Base-by-base conservation (phyloP, 2,888 invertebrate species). In the Tenthredo distinguenda region DNA sequence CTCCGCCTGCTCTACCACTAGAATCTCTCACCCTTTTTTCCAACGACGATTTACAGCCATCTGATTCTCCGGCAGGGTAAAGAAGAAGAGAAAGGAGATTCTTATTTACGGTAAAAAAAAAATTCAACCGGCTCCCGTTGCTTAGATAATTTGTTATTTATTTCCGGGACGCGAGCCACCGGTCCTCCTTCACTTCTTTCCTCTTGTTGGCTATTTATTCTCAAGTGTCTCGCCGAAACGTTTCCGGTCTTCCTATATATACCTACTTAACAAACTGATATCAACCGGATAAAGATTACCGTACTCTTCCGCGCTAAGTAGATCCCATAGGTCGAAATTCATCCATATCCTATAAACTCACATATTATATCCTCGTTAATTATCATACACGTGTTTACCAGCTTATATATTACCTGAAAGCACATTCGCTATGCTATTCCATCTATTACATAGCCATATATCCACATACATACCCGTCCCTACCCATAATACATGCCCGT, bases 31-130 rank as follows among this genome's bases (percentile, higher is more conserved):
- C 37, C 81, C 81, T 40, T 81, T 26, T 81, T 81, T 62, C 40
- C 62, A 81, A 81, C 81, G 15, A 81, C 90, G 91, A 92, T 92
- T 92, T 92, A 92, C 90, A 89, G 88, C 91, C 91, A 90, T 91
- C 91, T 89, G 91, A 92, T 92, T 90, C 89, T 87, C 85, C 86
- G 58, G 84, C 31, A 79, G 65, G 84, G 7, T 40, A 77, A 84
- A 26, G 34, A 34, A 15, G 34, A 68, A 34, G 18, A 43, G 34
- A 58, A 84, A 74, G 62, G 82, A 84, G 86, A 88, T 87, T 87
- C 88, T 91, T 90, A 90, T 91, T 90, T 91, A 89, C 89, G 89
- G 88, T 81, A 47, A 71, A 58, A 87, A 83, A 87, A n/a, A 55
- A n/a, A 87, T 85, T 85, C 77, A 58, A 62, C 79, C 82, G 43